These are phyloP conservation scores for Clarias pachynema DNA, from an alignment of 2,797 vertebrate genomes.

Conservation along the genomic window DNA sequence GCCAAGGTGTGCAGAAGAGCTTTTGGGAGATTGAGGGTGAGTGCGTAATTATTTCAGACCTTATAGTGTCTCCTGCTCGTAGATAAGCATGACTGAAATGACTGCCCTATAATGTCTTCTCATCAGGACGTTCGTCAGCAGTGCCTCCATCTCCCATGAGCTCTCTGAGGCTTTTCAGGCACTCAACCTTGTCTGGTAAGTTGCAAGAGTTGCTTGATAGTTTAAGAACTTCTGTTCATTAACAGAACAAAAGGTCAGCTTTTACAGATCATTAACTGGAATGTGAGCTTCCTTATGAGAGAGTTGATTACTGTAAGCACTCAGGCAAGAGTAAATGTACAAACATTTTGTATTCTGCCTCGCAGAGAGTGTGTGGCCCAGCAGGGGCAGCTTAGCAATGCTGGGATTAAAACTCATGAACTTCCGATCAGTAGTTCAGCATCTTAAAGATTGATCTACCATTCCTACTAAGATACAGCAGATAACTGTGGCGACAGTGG, in stretches of 20 bases:
- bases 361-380: slow-evolving; percentile 65
- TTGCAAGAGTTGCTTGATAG: background rate
- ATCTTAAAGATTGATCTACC: no score
- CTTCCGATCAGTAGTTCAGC: no score
- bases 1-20: slow-evolving; percentile 51
- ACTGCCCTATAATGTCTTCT: slow-evolving; percentile 6
- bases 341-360: slow-evolving; percentile 26
- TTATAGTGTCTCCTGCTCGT: background rate
- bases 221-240: slow-evolving; percentile 1
- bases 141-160: slow-evolving; percentile 51
- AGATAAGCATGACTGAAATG: slow-evolving; percentile 14
- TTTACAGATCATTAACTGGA: slow-evolving; percentile 24
- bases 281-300: background rate
- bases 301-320: background rate
- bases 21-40: slow-evolving; percentile 50
- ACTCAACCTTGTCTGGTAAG: slow-evolving; percentile 59
- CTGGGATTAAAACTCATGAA: no score
- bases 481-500: background rate
- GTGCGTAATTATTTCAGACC: slow-evolving; percentile 2
- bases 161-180: slow-evolving; percentile 42
- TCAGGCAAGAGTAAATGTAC: slow-evolving; percentile 6
- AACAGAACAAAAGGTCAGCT: slow-evolving; percentile 10
- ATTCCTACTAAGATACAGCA: no score
- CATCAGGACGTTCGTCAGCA: slow-evolving; percentile 36
- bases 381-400: no score